phyloP scores from a whole-genome alignment of 2,113 vertebrate species.

The Empidonax alnorum region DNA sequence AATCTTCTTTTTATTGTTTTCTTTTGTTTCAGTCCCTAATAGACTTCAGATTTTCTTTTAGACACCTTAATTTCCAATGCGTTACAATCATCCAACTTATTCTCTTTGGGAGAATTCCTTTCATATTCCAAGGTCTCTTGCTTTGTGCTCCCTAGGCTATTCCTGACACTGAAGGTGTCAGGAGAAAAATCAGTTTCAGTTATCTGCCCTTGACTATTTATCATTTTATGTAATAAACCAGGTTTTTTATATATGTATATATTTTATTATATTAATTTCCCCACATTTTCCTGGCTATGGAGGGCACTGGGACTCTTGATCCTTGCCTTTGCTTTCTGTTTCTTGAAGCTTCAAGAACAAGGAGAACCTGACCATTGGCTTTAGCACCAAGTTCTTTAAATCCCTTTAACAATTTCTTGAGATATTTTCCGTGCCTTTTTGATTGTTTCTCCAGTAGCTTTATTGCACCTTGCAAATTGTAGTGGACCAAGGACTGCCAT shows the following conservation, averaged over 20 bases:
- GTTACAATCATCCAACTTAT: not conserved
- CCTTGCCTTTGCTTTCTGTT: not conserved
- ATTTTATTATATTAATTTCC: not conserved
- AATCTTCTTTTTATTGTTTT: not conserved
- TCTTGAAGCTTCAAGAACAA: not conserved
- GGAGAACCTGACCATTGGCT: not conserved
- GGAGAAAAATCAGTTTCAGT: not conserved
- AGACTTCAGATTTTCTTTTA: not conserved
- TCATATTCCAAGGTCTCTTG: not conserved
- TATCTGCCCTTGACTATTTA: not conserved
- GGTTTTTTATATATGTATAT: not conserved
- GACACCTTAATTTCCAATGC: not conserved
- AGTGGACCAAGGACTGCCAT: not conserved
- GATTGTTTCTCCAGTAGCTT: not conserved
- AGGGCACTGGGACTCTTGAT: not conserved
- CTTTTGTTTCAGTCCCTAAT: not conserved
- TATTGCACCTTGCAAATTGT: not conserved
- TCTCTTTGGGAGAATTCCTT: not conserved
- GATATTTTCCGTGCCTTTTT: not conserved
- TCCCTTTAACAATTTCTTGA: not conserved
- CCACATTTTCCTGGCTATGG: not conserved
- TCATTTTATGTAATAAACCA: not conserved
- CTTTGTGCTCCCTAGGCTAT: not conserved
- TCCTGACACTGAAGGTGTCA: not conserved
- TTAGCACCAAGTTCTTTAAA: not conserved